Conservation (phyloP, 2,797 vertebrate genomes). For the Pantherophis alleghaniensis region DNA sequence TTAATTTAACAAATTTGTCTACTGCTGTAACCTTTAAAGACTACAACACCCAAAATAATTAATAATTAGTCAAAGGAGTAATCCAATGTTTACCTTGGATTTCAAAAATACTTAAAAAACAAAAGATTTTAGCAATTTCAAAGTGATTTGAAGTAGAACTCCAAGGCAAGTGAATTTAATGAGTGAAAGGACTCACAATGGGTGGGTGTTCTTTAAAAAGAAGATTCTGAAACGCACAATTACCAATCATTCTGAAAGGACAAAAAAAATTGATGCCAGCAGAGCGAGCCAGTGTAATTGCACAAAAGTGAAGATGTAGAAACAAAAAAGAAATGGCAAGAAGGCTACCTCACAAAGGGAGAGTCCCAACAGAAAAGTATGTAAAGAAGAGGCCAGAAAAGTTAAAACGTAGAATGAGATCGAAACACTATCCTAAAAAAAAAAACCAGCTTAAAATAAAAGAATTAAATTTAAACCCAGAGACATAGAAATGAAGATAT, state of each 20-base stretch:
- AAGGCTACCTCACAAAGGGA: neutral
- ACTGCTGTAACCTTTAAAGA: neutral
- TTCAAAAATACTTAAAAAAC: neutral
- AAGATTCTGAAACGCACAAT: neutral
- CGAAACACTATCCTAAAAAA: neutral
- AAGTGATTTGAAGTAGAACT: neutral
- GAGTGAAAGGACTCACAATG: neutral
- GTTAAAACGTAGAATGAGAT: neutral
- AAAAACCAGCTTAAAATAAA: neutral
- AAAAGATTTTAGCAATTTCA: neutral
- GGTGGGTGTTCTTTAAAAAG: neutral
- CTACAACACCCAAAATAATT: neutral
- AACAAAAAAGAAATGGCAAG: neutral
- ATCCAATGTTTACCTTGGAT: neutral
- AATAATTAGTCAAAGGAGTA: neutral
- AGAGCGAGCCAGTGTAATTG: neutral
- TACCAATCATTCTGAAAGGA: neutral
- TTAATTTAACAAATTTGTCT: neutral
- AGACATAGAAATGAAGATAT: neutral
- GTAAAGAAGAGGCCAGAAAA: neutral
- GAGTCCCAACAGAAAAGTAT: neutral
- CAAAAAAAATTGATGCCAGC: neutral
- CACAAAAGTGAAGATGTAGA: neutral
- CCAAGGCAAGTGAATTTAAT: neutral
- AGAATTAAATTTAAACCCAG: neutral